Percentiles rank a stretch among this genome's conserved stretches.
phyloP scores from a whole-genome alignment of 92 coral and sea anemone genomes.

The Zoanthus sociatus region DNA sequence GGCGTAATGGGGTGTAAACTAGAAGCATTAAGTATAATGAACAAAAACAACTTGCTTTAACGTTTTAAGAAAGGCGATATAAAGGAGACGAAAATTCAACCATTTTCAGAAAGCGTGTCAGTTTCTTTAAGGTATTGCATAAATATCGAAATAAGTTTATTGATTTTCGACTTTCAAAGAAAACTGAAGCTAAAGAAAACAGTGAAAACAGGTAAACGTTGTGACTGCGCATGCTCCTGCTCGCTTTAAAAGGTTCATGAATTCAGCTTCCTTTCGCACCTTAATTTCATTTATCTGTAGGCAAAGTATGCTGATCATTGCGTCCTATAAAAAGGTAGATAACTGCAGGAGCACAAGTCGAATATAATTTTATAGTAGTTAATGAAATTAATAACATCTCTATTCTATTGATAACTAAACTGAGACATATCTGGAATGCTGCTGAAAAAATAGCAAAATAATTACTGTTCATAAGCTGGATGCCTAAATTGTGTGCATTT shows the following conservation, averaged over 20 bases:
- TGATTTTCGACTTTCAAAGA: neutral
- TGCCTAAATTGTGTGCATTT: no score
- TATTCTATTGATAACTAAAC: no score
- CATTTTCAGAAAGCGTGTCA: no score
- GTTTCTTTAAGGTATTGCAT: no score
- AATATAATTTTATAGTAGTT: neutral
- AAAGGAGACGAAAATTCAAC: no score
- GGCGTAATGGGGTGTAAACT: neutral
- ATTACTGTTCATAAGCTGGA: no score
- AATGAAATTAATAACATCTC: neutral
- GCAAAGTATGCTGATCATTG: neutral
- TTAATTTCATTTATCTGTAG: neutral
- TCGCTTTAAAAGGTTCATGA: neutral
- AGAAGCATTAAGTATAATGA: neutral
- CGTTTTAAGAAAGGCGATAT: neutral
- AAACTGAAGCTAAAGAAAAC: neutral
- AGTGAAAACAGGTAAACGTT: neutral
- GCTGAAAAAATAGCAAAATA: no score
- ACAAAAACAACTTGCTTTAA: neutral
- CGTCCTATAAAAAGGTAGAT: neutral
- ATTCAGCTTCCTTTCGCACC: neutral
- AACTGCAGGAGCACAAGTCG: neutral
- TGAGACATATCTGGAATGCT: no score
- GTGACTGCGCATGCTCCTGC: neutral
- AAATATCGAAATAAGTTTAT: no score